Evolutionary conservation across 2,888 invertebrate species (phyloP), one percentile per base, ranked within the genome.

Genomic region (Tholera decimalis): DNA sequence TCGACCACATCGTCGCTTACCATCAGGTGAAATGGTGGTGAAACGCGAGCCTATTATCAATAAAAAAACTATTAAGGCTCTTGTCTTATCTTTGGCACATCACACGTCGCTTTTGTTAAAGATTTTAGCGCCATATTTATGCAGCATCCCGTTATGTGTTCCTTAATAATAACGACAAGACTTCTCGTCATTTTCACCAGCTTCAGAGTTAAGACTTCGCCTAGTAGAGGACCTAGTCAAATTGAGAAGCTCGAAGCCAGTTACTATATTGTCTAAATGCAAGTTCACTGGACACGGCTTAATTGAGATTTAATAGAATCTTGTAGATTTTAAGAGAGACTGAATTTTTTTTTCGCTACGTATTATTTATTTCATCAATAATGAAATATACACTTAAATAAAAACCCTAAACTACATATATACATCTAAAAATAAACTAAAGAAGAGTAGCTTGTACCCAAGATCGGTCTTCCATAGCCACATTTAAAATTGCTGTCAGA

Each of bases 171-270:
- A 50, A 74, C 63, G 46, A 61, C 61, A 39, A 30, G 20, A 37
- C 30, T 50, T 49, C 47, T 37, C 51, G 44, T 65, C 58, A 62
- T 66, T 63, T 70, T 69, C 65, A 62, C 35, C 64, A 62, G 66
- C 61, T 72, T 79, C 67, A 71, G 46, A 65, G 62, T 78, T 79
- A 69, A 71, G 46, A 65, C 64, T 78, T 68, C 37, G 56, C 20
- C 39, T 71, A 61, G 63, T 64, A 57, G 50, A 70, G 54, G 65
- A 68, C 67, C 80, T 80, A 60, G 71, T 55, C 33, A 61, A 77
- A 53, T 77, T 64, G 54, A 26, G 56, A 28, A 70, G 57, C 62
- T 57, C 20, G 30, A 66, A 66, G 79, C 26, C 41, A 50, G 57
- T 44, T 74, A 64, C 22, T 51, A 26, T 18, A 57, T 41, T 49